Conservation (phyloP, 2,888 invertebrate species). For the Melanargia galathea region DNA sequence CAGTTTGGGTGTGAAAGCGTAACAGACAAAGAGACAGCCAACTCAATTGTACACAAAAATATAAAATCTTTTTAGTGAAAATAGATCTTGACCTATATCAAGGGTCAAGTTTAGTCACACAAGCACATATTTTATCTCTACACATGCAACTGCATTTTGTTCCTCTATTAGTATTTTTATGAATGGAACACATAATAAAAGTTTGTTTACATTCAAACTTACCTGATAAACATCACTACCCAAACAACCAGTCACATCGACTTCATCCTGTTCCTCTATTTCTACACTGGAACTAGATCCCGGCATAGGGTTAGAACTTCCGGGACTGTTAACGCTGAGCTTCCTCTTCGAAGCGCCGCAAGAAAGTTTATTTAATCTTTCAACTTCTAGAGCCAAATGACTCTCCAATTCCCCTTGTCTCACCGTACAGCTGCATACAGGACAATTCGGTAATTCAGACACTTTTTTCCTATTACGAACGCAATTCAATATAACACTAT, state of each 20-base stretch:
- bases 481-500: constrained; percentile 71
- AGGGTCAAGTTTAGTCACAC: no score
- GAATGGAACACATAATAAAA: no score
- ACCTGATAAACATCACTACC: constrained; percentile 78
- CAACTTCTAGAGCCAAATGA: constrained; percentile 90
- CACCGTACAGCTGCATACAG: constrained; percentile 93
- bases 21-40: no score
- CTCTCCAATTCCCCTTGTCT: constrained; percentile 91
- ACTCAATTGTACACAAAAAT: no score
- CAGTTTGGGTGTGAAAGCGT: no score
- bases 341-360: constrained; percentile 63
- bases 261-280: constrained; percentile 58
- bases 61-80: no score
- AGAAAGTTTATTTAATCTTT: constrained; percentile 66
- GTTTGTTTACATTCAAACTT: constrained; percentile 32
- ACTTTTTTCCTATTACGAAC: constrained; percentile 83
- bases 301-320: constrained; percentile 51
- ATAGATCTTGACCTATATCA: no score
- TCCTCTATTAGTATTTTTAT: no score
- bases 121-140: no score
- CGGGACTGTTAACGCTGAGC: constrained; percentile 58
- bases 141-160: no score
- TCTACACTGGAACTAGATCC: constrained; percentile 59
- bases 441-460: constrained; percentile 89
- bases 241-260: constrained; percentile 69